Conservation (phyloP, 2,888 invertebrate species). For the Romanomermis culicivorax region DNA sequence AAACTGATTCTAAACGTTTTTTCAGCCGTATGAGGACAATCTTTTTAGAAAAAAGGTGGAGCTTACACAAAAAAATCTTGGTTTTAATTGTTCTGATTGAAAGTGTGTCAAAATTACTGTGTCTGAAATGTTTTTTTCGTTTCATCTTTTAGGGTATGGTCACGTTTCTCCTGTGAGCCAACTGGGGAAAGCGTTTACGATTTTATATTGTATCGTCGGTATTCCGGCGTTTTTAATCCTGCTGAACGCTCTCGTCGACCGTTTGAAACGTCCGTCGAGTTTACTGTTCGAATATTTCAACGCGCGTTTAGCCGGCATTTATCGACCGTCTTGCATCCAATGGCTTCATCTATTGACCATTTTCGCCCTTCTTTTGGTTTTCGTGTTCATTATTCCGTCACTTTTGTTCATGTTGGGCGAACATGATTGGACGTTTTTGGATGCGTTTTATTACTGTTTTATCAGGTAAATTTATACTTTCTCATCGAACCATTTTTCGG, state of each 20-base stretch:
- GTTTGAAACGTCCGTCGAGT: conserved; percentile 51
- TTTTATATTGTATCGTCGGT: conserved; percentile 56
- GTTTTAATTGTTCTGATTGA: too few relatives aligned
- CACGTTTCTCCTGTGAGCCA: conserved; percentile 64
- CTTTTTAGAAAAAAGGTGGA: too few relatives aligned
- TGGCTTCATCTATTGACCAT: conserved; percentile 36
- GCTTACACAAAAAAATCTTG: too few relatives aligned
- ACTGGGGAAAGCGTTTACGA: conserved; percentile 66
- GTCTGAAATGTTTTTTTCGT: too few relatives aligned
- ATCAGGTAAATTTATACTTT: too few relatives aligned
- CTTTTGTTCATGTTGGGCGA: conserved; percentile 51
- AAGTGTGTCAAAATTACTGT: too few relatives aligned
- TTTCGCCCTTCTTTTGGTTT: conserved; percentile 32
- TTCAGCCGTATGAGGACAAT: too few relatives aligned
- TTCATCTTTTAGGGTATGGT: conserved; percentile 48
- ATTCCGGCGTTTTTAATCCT: conserved; percentile 66
- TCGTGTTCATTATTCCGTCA: conserved; percentile 55
- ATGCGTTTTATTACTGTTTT: conserved; percentile 73
- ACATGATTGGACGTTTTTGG: conserved; percentile 49
- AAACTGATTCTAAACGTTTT: too few relatives aligned
- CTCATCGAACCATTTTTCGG: too few relatives aligned
- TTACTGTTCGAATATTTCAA: conserved; percentile 48
- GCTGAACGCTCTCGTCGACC: conserved; percentile 56
- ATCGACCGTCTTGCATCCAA: conserved; percentile 29
- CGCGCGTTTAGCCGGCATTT: conserved; percentile 47